Base-by-base conservation (phyloP, 2,797 vertebrate species). In the Argya squamiceps region DNA sequence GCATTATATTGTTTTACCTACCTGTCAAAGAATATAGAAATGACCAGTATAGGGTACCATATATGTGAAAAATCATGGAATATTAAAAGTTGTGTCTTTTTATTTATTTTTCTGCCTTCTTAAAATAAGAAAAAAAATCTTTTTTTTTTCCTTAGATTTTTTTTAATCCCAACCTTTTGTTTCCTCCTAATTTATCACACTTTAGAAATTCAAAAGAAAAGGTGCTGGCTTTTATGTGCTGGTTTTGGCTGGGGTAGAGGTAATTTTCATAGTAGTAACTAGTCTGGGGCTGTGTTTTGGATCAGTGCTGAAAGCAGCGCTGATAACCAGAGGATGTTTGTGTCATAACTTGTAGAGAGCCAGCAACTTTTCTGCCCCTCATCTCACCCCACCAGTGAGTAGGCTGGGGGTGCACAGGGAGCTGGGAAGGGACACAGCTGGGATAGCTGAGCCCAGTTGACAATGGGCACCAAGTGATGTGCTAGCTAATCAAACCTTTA, bases 31-130 rank as follows among this genome's bases (percentile, higher is more conserved):
- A 81, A 71, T 22, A 29, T 12, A n/a, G 74, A 56, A 77, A 24
- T 14, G 0, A 39, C 4, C 3, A 6, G 9, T 49, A 43, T 32
- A 13, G 6, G 1, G 10, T 62, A 74, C 10, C 12, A 22, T 29
- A 50, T 24, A 6, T 37, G 3, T 58, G 39, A 88, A 84, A 59
- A 15, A 64, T 11, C 6, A 44, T 22, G 58, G 22, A 60, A 34
- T 56, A 8, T 22, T 63, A 47, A 76, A 55, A 27, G 6, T 7
- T 43, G 10, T 32, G 19, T 4, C 1, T 27, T 65, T 29, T 37
- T 9, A 1, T 39, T 47, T 43, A 8, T 26, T 36, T 37, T n/a
- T 30, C 36, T 41, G 15, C 9, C 10, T 60, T 34, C 8, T 34
- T 50, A 29, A 37, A 62, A 43, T 4, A 27, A 24, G 2, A 27